These are phyloP conservation scores for Acropternis orthonyx DNA, from an alignment of 2,797 vertebrate genomes.

Conservation along the genomic window DNA sequence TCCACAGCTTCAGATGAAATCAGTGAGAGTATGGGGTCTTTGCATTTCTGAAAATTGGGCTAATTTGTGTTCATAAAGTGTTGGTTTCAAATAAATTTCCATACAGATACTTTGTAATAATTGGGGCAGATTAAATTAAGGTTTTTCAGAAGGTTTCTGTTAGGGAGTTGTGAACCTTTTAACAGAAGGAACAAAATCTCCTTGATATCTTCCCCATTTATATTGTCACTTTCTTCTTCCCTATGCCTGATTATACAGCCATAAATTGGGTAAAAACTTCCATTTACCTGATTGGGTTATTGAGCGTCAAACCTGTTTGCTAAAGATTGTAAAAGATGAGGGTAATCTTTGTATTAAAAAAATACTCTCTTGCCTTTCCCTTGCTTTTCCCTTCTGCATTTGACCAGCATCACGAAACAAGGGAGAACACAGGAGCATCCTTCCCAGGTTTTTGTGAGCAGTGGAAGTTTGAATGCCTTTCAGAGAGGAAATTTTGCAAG, in stretches of 20 bases:
- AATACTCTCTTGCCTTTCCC: neutral
- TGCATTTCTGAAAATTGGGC: neutral
- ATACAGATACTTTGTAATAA: neutral
- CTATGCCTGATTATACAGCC: neutral
- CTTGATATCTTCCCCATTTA: neutral
- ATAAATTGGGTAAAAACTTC: slow-evolving; percentile 12
- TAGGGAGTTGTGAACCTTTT: neutral
- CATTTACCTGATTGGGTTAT: slow-evolving; percentile 27
- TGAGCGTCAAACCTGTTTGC: slow-evolving; percentile 23
- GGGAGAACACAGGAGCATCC: neutral
- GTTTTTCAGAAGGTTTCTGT: neutral
- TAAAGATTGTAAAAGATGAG: neutral
- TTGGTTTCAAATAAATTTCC: neutral
- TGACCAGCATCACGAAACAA: neutral
- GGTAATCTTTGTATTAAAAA: neutral
- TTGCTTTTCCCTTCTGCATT: neutral
- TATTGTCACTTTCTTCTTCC: neutral
- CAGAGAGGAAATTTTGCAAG: neutral
- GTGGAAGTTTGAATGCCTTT: neutral
- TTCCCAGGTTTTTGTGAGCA: neutral
- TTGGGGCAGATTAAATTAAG: neutral
- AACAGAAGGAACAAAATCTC: neutral
- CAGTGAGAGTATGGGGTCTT: neutral
- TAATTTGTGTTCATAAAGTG: neutral
- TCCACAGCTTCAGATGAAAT: neutral